These are phyloP conservation scores for Triplophysa tibetana DNA, from an alignment of 2,113 vertebrate species.

Conservation along the genomic window DNA sequence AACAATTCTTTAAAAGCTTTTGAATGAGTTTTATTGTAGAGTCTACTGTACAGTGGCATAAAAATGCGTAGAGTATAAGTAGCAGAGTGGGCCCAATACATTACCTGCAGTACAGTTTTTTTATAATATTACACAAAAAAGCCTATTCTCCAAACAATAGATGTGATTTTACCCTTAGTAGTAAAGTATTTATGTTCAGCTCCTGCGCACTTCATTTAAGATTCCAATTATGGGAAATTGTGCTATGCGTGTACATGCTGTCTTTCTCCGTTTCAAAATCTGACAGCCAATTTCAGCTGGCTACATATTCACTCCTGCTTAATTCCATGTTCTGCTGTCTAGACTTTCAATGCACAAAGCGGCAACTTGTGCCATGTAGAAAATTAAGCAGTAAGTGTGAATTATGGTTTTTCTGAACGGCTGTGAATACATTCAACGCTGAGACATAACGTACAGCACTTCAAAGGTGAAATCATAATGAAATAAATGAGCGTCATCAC, in stretches of 20 bases:
- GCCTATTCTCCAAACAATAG: slow-evolving; percentile 46
- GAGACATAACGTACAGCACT: background rate
- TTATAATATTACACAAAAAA: slow-evolving; percentile 18
- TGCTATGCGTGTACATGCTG: slow-evolving; percentile 56
- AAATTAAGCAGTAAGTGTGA: background rate
- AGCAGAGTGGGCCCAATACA: slow-evolving; percentile 17
- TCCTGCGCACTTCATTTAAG: slow-evolving; percentile 54
- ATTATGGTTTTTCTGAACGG: background rate
- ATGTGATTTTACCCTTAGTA: slow-evolving; percentile 57
- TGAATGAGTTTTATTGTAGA: background rate
- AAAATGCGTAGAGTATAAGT: background rate
- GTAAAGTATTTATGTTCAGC: slow-evolving; percentile 42
- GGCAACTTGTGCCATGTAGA: background rate
- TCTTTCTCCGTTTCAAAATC: slow-evolving; percentile 52
- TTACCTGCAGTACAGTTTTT: slow-evolving; percentile 5
- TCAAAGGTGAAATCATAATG: slow-evolving; percentile 19
- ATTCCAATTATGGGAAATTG: slow-evolving; percentile 67
- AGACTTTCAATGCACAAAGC: slow-evolving; percentile 36
- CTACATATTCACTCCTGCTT: slow-evolving; percentile 47
- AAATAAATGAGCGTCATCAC: background rate
- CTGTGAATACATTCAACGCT: background rate
- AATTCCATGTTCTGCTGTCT: slow-evolving; percentile 48
- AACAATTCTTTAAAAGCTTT: background rate
- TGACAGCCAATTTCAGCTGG: slow-evolving; percentile 60
- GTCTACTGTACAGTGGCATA: no score